These are phyloP conservation scores for Thrips palmi DNA, from an alignment of 1,140 invertebrate genomes.

Conservation along the genomic window DNA sequence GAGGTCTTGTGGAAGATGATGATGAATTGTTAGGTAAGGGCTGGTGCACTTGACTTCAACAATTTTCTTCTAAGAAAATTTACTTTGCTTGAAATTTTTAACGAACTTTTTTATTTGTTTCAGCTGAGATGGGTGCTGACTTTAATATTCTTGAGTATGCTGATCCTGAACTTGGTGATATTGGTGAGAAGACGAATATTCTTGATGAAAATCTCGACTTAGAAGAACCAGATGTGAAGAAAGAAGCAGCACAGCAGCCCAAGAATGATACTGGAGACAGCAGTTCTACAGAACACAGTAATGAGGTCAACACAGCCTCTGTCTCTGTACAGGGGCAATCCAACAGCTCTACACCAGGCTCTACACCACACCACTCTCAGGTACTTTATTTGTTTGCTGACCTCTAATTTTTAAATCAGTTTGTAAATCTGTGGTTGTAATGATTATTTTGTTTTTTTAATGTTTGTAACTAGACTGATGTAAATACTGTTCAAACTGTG, in stretches of 20 bases:
- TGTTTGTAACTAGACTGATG: too few relatives aligned
- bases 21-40: slow-evolving; percentile 65
- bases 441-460: too few relatives aligned
- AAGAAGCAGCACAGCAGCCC: slow-evolving; percentile 25
- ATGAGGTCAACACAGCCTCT: too few relatives aligned
- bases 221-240: slow-evolving; percentile 38
- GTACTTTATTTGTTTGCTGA: too few relatives aligned
- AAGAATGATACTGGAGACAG: slow-evolving; percentile 13
- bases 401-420: too few relatives aligned
- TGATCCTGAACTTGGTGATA: slow-evolving; percentile 77
- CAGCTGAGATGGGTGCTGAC: slow-evolving; percentile 77
- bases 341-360: too few relatives aligned
- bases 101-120: slow-evolving; percentile 19
- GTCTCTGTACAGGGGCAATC: too few relatives aligned
- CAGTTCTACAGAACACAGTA: neutral
- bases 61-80: slow-evolving; percentile 7
- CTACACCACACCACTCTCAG: too few relatives aligned
- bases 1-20: slow-evolving; percentile 65
- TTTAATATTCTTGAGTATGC: slow-evolving; percentile 93
- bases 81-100: slow-evolving; percentile 9
- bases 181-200: slow-evolving; percentile 54
- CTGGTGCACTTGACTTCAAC: neutral
- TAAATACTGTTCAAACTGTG: too few relatives aligned
- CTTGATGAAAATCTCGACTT: slow-evolving; percentile 62
- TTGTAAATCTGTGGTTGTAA: too few relatives aligned